Percentiles rank a stretch among this genome's conserved stretches.
Evolutionary conservation across 1,140 invertebrate species (phyloP).

Genomic region (Eriosoma lanigerum): DNA sequence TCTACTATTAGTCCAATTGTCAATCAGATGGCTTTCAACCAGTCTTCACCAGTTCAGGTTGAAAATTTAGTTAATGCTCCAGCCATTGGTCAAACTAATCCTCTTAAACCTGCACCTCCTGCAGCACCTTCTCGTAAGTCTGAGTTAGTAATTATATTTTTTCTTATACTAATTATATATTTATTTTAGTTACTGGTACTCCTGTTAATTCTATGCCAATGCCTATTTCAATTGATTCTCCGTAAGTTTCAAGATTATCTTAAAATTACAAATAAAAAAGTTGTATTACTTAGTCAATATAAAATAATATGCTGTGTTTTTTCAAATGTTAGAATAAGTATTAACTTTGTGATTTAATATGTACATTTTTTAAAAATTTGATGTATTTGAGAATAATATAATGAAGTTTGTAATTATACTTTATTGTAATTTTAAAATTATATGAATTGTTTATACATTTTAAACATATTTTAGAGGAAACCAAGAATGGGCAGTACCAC

Average conservation of each 20-base stretch:
- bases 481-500: conserved; percentile 84
- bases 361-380: neutral
- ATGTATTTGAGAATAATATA: neutral
- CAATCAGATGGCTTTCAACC: neutral
- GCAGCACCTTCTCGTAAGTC: conserved; percentile 36
- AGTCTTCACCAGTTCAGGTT: conserved; percentile 18
- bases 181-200: conserved; percentile 30
- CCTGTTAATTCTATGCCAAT: conserved; percentile 54
- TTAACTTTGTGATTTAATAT: neutral
- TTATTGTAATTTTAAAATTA: neutral
- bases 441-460: neutral
- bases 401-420: no score
- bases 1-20: neutral
- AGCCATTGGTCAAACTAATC: neutral
- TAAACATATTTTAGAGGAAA: conserved; percentile 30
- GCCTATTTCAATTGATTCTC: conserved; percentile 42
- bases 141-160: conserved; percentile 29
- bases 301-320: no score
- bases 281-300: neutral
- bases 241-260: conserved; percentile 11
- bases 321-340: neutral
- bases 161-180: conserved; percentile 29
- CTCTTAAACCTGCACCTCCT: conserved; percentile 17
- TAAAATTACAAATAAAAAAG: no score
- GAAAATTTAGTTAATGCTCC: neutral